Evolutionary conservation across 2,888 invertebrate genomes (phyloP), one percentile per base, ranked within the genome.

Genomic region (Idaea dimidiata): DNA sequence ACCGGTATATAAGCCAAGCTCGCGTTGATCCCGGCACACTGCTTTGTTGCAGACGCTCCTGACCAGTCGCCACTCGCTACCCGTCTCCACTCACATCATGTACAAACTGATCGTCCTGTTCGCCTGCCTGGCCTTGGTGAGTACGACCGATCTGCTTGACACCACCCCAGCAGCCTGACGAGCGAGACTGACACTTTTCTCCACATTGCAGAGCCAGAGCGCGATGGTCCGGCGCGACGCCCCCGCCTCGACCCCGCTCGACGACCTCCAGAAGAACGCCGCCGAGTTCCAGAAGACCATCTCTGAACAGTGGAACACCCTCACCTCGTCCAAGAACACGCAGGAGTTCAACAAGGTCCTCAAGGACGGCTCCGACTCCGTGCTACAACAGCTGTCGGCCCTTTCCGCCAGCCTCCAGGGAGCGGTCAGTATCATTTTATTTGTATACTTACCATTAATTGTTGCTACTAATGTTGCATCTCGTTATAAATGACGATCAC

Each of bases 91-190:
- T 14, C 59, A 24, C 32, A 58, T 63, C 32, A 32, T 32, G 32
- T 32, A 32, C 76, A 87, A 84, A 74, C 75, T 86, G 69, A 60
- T 86, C 69, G 67, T 86, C n/a, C 66, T 88, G 60, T 65, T 87
- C 72, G 86, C 85, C 74, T 86, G 84, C 80, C 63, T 89, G 75
- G 89, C 88, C 57, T 70, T 89, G 76, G 91, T 91, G 74, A 88
- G 90, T 87, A 68, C 31, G 6, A 14, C 24, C 17, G n/a, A n/a
- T n/a, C n/a, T n/a, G n/a, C n/a, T n/a, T n/a, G n/a, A n/a, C n/a
- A n/a, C n/a, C n/a, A n/a, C n/a, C n/a, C n/a, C n/a, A n/a, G n/a
- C n/a, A n/a, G n/a, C n/a, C n/a, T n/a, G n/a, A n/a, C n/a, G n/a
- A n/a, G n/a, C n/a, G n/a, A n/a, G n/a, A n/a, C n/a, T n/a, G n/a